These are phyloP conservation scores for Mesoligia furuncula DNA, from an alignment of 2,888 invertebrate species.

Conservation along the genomic window DNA sequence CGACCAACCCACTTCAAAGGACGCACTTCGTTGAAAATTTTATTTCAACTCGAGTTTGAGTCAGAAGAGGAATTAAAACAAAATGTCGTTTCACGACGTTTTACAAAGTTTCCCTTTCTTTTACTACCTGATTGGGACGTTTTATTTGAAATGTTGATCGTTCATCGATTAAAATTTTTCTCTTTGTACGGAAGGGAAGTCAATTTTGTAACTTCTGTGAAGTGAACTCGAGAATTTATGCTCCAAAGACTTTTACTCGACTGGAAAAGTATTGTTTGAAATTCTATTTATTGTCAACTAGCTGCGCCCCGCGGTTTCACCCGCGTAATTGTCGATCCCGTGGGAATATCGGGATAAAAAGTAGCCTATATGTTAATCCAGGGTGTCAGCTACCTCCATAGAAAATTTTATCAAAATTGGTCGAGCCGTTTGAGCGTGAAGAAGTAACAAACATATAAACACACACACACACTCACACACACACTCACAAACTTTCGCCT, in stretches of 20 bases:
- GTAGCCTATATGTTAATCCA: too few relatives aligned
- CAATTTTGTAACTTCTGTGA: conserved; percentile 30
- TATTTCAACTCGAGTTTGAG: conserved; percentile 70
- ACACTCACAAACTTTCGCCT: too few relatives aligned
- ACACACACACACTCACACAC: too few relatives aligned
- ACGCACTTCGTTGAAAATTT: conserved; percentile 66
- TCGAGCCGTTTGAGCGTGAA: too few relatives aligned
- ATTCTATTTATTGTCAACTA: conserved; percentile 17
- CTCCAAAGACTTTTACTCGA: conserved; percentile 17
- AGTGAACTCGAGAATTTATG: conserved; percentile 9
- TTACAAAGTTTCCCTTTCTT: conserved; percentile 64
- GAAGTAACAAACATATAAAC: too few relatives aligned
- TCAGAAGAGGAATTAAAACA: conserved; percentile 70
- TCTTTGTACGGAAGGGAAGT: conserved; percentile 38
- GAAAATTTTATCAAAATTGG: too few relatives aligned
- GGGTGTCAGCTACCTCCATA: too few relatives aligned
- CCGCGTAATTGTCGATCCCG: too few relatives aligned
- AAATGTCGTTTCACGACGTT: conserved; percentile 65
- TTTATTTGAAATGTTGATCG: conserved; percentile 61
- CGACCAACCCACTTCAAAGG: conserved; percentile 71
- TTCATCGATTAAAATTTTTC: conserved; percentile 56
- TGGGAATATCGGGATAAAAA: too few relatives aligned
- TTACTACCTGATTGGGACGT: conserved; percentile 62
- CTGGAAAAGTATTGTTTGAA: conserved; percentile 23
- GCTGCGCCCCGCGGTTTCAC: too few relatives aligned